Evolutionary conservation across 2,113 vertebrate genomes (phyloP).

Genomic region (Stegostoma tigrinum): DNA sequence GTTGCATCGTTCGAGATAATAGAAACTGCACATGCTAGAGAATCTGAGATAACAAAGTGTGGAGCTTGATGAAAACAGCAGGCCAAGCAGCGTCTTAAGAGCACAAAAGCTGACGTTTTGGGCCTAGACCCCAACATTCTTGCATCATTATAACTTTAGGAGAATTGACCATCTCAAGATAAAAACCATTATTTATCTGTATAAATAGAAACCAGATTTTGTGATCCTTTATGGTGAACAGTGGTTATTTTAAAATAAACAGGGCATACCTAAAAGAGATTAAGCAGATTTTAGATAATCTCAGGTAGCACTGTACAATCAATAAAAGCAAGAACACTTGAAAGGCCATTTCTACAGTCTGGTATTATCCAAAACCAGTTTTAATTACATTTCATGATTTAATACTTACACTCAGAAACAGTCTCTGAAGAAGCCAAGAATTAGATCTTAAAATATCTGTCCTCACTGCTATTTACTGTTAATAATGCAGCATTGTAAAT

Average conservation of each 20-base stretch:
- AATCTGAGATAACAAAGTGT: too few relatives aligned
- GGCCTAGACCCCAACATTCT: too few relatives aligned
- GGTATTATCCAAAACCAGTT: not conserved
- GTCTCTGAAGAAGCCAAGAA: too few relatives aligned
- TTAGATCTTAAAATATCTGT: not conserved
- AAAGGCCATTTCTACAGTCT: not conserved
- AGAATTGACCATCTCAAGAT: not conserved
- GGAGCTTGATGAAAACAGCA: too few relatives aligned
- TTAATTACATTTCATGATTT: not conserved
- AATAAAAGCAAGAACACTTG: not conserved
- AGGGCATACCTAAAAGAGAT: not conserved
- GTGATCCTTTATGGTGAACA: not conserved
- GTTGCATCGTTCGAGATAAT: not conserved
- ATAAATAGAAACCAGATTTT: not conserved
- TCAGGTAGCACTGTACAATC: not conserved
- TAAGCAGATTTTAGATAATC: not conserved
- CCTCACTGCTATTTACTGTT: not conserved
- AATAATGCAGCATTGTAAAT: not conserved
- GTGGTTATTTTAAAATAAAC: not conserved
- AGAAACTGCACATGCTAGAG: too few relatives aligned
- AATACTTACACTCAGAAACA: not conserved
- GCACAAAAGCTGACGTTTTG: too few relatives aligned
- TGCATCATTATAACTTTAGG: not conserved
- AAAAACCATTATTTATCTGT: not conserved
- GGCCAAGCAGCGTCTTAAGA: too few relatives aligned